Evolutionary conservation across 35 echinoderm and acorn worm genomes (phyloP).

Genomic region (Anneissia japonica): DNA sequence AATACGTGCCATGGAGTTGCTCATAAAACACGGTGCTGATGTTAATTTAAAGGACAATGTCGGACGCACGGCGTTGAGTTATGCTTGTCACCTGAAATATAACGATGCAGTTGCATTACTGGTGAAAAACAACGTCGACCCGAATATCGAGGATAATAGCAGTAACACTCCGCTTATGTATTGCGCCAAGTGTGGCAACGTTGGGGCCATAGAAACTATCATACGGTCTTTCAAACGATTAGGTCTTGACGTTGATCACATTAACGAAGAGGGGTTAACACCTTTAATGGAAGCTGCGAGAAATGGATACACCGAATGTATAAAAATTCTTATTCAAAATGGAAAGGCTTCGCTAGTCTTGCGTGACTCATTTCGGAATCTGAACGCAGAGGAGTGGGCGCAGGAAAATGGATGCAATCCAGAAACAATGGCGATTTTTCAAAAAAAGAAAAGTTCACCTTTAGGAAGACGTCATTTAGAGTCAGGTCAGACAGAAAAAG

Average conservation of each 20-base stretch:
- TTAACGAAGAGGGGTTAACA: constrained; percentile 72
- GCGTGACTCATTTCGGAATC: constrained; percentile 58
- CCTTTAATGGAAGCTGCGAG: constrained; percentile 62
- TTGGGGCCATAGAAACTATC: constrained; percentile 51
- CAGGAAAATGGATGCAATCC: constrained; percentile 60
- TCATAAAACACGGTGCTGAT: constrained; percentile 59
- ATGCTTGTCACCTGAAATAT: constrained; percentile 64
- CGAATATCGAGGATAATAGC: constrained; percentile 80
- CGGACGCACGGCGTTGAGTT: constrained; percentile 81
- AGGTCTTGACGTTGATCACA: constrained; percentile 61
- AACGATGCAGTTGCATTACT: constrained; percentile 60
- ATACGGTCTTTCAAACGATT: constrained; percentile 68
- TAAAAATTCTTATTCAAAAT: constrained; percentile 52
- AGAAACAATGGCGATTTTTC: constrained; percentile 31
- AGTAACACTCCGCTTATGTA: constrained; percentile 74
- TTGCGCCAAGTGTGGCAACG: constrained; percentile 56
- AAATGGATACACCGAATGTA: constrained; percentile 66
- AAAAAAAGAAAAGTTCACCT: not conserved
- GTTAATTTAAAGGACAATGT: constrained; percentile 79
- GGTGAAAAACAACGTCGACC: constrained; percentile 89
- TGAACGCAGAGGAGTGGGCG: constrained; percentile 79
- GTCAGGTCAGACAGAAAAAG: not conserved
- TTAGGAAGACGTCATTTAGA: constrained; percentile 3
- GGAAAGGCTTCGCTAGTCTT: constrained; percentile 66
- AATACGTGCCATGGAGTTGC: constrained; percentile 35